Evolutionary conservation across 2,888 invertebrate genomes (phyloP).

Genomic region (Drosophila parthenogenetica): DNA sequence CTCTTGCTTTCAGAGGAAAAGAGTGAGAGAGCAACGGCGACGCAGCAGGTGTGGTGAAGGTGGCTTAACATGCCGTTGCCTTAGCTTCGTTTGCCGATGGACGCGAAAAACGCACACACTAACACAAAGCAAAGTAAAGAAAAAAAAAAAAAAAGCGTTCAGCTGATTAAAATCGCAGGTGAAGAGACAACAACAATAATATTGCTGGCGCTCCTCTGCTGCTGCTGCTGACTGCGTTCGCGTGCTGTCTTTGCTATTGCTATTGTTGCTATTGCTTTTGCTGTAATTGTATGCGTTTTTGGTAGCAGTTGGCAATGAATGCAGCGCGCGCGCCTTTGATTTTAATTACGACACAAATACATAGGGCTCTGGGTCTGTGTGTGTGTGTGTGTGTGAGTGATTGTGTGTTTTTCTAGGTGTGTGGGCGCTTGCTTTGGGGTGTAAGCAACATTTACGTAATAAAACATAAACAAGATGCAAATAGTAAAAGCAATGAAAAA

Average conservation of each 20-base stretch:
- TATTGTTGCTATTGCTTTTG: slow-evolving; percentile 27
- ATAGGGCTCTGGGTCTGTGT: not conserved
- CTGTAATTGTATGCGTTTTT: slow-evolving; percentile 49
- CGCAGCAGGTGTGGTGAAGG: slow-evolving; percentile 76
- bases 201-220: slow-evolving; percentile 11
- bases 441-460: slow-evolving; percentile 58
- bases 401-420: slow-evolving; percentile 13
- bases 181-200: slow-evolving; percentile 53
- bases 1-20: too few species aligned
- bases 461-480: slow-evolving; percentile 55
- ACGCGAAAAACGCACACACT: slow-evolving; percentile 17
- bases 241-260: too few species aligned
- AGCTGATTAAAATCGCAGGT: slow-evolving; percentile 76
- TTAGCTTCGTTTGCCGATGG: slow-evolving; percentile 23
- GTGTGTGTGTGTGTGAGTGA: slow-evolving; percentile 14
- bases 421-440: slow-evolving; percentile 7
- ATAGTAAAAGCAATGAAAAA: slow-evolving; percentile 19
- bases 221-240: slow-evolving; percentile 37
- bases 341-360: slow-evolving; percentile 71
- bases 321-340: slow-evolving; percentile 68
- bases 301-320: slow-evolving; percentile 70
- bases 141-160: slow-evolving; percentile 39
- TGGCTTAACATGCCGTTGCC: slow-evolving; percentile 45
- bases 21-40: slow-evolving; percentile 39
- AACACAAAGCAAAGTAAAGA: slow-evolving; percentile 13